These are phyloP conservation scores for Mystacornis crossleyi DNA, from an alignment of 2,113 vertebrate genomes.

Conservation along the genomic window DNA sequence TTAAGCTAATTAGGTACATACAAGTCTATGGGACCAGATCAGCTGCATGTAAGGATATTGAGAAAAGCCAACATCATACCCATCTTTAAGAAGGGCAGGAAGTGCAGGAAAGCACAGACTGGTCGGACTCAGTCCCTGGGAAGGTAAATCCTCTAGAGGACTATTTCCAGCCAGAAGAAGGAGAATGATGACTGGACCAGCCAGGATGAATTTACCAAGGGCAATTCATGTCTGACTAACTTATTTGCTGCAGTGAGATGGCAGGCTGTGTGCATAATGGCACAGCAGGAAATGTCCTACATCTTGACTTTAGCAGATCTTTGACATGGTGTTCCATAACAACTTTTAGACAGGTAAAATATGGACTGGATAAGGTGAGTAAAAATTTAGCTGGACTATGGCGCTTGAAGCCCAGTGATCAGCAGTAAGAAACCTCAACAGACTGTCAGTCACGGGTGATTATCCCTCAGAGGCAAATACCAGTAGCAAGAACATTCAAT, in stretches of 20 bases:
- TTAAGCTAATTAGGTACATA: background rate
- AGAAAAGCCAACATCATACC: background rate
- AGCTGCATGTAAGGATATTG: background rate
- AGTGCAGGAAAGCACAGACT: background rate
- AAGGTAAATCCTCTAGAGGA: background rate
- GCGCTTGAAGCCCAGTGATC: background rate
- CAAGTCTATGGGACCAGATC: background rate
- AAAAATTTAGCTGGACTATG: background rate
- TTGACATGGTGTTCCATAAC: background rate
- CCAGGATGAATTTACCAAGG: background rate
- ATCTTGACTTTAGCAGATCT: background rate
- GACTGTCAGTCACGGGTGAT: background rate
- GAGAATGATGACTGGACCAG: background rate
- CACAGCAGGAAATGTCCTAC: background rate
- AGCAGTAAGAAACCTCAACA: background rate
- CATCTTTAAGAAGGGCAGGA: background rate
- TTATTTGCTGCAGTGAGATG: background rate
- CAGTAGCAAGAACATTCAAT: background rate
- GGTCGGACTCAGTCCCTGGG: background rate
- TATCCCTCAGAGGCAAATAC: background rate
- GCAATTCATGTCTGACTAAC: background rate
- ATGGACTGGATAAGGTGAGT: background rate
- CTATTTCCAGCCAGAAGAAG: background rate
- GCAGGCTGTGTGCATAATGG: background rate
- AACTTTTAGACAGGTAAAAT: background rate